A percentile compares a stretch with the other conserved stretches of the same genome.
These are phyloP conservation scores for Hydroisotoma schaefferi DNA, from an alignment of 2,888 invertebrate species.

Conservation along the genomic window DNA sequence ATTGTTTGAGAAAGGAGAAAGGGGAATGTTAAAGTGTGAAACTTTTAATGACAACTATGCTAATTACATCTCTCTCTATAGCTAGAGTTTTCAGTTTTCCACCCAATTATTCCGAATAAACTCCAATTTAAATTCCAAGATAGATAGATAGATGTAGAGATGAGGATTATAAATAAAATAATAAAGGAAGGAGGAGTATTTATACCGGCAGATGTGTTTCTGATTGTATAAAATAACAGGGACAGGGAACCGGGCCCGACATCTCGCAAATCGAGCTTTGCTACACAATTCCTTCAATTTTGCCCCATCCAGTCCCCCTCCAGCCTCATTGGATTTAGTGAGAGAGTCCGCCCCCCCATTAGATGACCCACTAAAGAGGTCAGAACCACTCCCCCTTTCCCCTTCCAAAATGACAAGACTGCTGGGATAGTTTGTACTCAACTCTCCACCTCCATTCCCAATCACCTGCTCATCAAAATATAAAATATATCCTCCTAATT, in stretches of 20 bases:
- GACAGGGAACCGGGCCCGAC: conserved; percentile 70
- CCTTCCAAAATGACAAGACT: conserved; percentile 63
- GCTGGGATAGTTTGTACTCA: conserved; percentile 69
- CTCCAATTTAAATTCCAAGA: too few relatives aligned
- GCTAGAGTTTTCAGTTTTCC: too few relatives aligned
- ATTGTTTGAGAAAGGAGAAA: too few relatives aligned
- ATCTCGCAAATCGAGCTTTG: conserved; percentile 68
- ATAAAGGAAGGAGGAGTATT: too few relatives aligned
- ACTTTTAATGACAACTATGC: too few relatives aligned
- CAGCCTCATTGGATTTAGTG: not conserved
- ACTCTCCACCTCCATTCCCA: conserved; percentile 63
- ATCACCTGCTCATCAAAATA: conserved; percentile 56
- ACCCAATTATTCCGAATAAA: too few relatives aligned
- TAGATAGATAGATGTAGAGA: too few relatives aligned
- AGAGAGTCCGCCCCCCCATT: not conserved
- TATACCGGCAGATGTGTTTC: conserved; percentile 65
- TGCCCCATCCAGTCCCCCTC: conserved; percentile 54
- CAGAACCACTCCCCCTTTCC: conserved; percentile 26
- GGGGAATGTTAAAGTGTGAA: too few relatives aligned
- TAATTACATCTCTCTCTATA: too few relatives aligned
- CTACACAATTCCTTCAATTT: conserved; percentile 63
- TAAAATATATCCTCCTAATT: too few relatives aligned
- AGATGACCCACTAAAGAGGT: conserved; percentile 1
- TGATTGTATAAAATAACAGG: conserved; percentile 73
- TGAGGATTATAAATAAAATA: too few relatives aligned